phyloP scores from a whole-genome alignment of 2,797 vertebrate species.

The Notolabrus celidotus region DNA sequence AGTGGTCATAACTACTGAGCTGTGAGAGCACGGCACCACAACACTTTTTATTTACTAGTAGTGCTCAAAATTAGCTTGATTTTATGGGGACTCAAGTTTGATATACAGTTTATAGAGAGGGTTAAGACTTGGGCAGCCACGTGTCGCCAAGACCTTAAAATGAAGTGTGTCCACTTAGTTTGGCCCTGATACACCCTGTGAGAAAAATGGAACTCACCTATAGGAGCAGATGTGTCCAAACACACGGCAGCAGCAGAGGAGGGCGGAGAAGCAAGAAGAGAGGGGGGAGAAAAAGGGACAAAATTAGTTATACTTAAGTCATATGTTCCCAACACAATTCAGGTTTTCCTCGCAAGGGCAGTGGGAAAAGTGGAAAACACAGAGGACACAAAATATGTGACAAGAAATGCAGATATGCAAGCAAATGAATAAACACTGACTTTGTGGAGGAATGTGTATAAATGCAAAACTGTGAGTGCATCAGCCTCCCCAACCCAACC shows the following conservation, averaged over 20 bases:
- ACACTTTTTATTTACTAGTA: constrained; percentile 40
- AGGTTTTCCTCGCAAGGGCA: too few relatives aligned
- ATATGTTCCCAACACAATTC: constrained; percentile 1
- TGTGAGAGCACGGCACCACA: constrained; percentile 15
- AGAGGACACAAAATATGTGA: too few relatives aligned
- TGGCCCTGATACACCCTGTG: constrained; percentile 3
- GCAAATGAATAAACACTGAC: too few relatives aligned
- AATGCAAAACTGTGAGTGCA: too few relatives aligned
- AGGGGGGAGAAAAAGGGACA: constrained; percentile 39
- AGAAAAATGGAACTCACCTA: constrained; percentile 70
- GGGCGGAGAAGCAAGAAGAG: constrained; percentile 14
- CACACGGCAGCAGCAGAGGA: constrained; percentile 34
- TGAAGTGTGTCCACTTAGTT: constrained; percentile 16
- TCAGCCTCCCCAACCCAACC: too few relatives aligned
- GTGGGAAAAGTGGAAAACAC: not conserved
- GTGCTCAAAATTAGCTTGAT: constrained; percentile 32
- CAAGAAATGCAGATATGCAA: too few relatives aligned
- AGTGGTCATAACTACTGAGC: constrained; percentile 22
- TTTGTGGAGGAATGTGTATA: too few relatives aligned
- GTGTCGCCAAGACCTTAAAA: constrained; percentile 18
- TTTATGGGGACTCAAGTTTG: constrained; percentile 30
- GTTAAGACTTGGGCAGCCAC: constrained; percentile 1
- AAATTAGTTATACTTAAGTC: constrained; percentile 57
- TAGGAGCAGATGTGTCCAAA: constrained; percentile 54
- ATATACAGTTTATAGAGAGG: constrained; percentile 26